phyloP scores from a whole-genome alignment of 2,888 invertebrate genomes.

The Halictus quadricinctus region DNA sequence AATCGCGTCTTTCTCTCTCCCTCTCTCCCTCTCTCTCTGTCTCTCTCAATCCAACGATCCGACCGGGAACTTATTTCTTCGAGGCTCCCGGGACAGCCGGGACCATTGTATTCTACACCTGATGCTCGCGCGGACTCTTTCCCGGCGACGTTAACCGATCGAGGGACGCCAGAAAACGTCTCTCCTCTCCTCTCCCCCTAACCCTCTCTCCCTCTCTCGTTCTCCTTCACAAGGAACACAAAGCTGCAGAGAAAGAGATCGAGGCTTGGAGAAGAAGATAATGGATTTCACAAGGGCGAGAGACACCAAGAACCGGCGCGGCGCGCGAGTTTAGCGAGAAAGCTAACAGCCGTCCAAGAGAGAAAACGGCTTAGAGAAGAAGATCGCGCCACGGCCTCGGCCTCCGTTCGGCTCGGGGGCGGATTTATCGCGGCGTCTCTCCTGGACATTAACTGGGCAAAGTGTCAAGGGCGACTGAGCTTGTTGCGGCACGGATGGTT shows the following conservation, averaged over 20 bases:
- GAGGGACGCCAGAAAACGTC: constrained; percentile 13
- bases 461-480: constrained; percentile 79
- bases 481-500: constrained; percentile 69
- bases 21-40: background rate
- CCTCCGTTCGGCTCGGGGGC: constrained; percentile 53
- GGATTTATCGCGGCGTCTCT: constrained; percentile 68
- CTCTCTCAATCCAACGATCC: background rate
- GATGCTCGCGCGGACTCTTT: constrained; percentile 2
- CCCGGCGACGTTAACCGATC: background rate
- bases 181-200: background rate
- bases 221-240: background rate
- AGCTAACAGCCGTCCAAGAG: background rate
- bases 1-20: background rate
- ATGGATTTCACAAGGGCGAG: constrained; percentile 40
- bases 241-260: background rate
- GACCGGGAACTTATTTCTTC: constrained; percentile 6
- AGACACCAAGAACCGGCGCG: constrained; percentile 36
- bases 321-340: background rate
- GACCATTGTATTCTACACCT: constrained; percentile 16
- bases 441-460: constrained; percentile 74
- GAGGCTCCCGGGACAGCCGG: constrained; percentile 3
- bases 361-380: background rate
- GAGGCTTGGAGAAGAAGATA: constrained; percentile 19
- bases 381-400: background rate
- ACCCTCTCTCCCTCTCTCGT: background rate